Evolutionary conservation across 35 echinoderm and acorn worm genomes (phyloP).

Genomic region (Lytechinus pictus): DNA sequence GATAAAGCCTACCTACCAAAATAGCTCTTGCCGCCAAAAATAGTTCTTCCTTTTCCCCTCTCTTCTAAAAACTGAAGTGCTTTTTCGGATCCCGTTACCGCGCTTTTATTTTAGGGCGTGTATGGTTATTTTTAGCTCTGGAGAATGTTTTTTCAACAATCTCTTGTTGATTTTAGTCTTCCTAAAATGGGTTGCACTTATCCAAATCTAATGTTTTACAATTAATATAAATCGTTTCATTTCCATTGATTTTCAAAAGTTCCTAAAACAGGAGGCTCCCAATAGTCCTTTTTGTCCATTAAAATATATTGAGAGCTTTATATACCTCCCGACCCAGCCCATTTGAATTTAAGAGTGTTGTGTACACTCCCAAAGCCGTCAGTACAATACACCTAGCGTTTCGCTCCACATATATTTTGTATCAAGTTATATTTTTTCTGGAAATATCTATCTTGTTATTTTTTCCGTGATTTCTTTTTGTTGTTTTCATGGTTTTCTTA

Average conservation of each 20-base stretch:
- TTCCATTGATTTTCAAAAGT: background rate
- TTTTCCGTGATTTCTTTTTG: background rate
- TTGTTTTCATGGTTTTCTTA: background rate
- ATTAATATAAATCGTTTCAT: background rate
- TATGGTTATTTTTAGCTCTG: background rate
- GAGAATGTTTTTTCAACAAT: background rate
- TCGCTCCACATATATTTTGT: background rate
- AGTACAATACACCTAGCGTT: background rate
- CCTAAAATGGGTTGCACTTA: background rate
- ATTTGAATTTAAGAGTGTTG: background rate
- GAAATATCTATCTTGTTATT: background rate
- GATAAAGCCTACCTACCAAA: background rate
- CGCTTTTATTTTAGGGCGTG: constrained; percentile 2
- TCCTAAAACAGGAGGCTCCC: background rate
- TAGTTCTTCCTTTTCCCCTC: background rate
- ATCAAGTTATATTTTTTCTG: background rate
- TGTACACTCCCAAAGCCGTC: background rate
- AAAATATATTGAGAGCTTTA: background rate
- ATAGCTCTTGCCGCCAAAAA: background rate
- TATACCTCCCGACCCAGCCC: background rate
- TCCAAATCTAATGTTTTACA: background rate
- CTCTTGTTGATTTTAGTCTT: background rate
- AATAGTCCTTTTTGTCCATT: background rate
- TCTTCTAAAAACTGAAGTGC: background rate
- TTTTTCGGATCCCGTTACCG: background rate